A percentile compares a stretch with the other conserved stretches of the same genome.
These are phyloP conservation scores for Rousettus madagascariensis DNA, from an alignment of 2,797 vertebrate genomes.

Conservation along the genomic window DNA sequence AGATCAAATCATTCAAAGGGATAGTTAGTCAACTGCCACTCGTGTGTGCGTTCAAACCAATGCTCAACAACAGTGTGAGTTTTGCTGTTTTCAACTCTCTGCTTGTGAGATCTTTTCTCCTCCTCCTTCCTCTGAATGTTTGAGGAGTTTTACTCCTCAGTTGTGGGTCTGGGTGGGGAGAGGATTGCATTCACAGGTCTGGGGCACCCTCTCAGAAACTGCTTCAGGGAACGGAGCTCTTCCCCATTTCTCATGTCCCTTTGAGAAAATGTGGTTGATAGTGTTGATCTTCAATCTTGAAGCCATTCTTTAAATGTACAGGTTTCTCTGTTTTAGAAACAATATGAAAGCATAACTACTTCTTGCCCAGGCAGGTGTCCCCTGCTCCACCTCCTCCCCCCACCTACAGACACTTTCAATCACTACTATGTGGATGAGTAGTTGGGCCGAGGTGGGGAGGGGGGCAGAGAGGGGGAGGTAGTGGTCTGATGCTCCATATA, in stretches of 20 bases:
- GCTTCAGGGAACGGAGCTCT: not conserved
- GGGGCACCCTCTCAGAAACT: not conserved
- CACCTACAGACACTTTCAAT: not conserved
- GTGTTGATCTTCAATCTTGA: not conserved
- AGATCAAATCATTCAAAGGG: not conserved
- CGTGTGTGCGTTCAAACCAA: not conserved
- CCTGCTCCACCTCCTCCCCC: accelerated
- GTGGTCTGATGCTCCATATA: too few species aligned
- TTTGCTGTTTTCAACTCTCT: not conserved
- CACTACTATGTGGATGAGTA: too few species aligned
- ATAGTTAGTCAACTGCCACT: not conserved
- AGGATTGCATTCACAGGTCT: not conserved
- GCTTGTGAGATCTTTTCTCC: too few species aligned
- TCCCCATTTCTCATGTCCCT: not conserved
- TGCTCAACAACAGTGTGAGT: not conserved
- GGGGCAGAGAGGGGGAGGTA: not conserved
- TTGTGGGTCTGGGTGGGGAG: not conserved
- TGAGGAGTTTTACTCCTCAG: not conserved
- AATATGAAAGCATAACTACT: not conserved
- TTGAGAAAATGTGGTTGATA: not conserved
- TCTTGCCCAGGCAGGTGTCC: not conserved
- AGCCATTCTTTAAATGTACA: not conserved
- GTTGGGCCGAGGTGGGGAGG: not conserved
- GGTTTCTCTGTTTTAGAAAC: not conserved
- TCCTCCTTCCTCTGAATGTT: not conserved